Percentiles rank a stretch among this genome's conserved stretches.
These are phyloP conservation scores for Neostethus bicornis DNA, from an alignment of 2,797 vertebrate species.

Conservation along the genomic window DNA sequence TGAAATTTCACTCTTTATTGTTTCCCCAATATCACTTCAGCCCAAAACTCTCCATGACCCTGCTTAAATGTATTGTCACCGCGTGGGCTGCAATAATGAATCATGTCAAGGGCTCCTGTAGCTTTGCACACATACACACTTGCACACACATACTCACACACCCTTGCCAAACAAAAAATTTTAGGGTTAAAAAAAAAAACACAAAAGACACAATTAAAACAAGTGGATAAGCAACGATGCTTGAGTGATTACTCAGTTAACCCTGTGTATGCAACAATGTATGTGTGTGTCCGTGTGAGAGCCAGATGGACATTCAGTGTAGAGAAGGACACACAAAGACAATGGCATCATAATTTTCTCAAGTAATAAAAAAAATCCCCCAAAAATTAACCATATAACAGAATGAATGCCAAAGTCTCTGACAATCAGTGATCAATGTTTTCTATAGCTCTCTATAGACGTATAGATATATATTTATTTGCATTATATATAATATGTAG, in stretches of 20 bases:
- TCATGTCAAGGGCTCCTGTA: constrained; percentile 14
- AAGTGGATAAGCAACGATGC: constrained; percentile 46
- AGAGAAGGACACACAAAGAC: constrained; percentile 84
- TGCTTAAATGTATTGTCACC: constrained; percentile 12
- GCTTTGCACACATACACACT: neutral
- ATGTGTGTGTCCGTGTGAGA: constrained; percentile 69
- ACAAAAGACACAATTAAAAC: constrained; percentile 35
- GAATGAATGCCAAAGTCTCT: constrained; percentile 86
- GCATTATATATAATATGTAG: constrained; percentile 81
- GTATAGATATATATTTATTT: constrained; percentile 75
- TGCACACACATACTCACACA: neutral
- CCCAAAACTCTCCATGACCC: constrained; percentile 22
- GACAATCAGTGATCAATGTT: constrained; percentile 89
- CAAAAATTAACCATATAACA: constrained; percentile 78
- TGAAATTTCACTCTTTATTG: constrained; percentile 47
- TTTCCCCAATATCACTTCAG: constrained; percentile 38
- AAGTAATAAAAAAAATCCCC: constrained; percentile 61
- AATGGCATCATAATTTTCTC: constrained; percentile 76
- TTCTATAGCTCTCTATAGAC: constrained; percentile 80
- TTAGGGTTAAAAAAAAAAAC: constrained; percentile 32
- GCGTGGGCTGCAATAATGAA: constrained; percentile 24
- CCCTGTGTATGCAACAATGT: constrained; percentile 59
- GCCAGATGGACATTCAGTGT: constrained; percentile 81
- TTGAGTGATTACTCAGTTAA: constrained; percentile 54
- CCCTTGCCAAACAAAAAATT: constrained; percentile 61